Percentiles rank a stretch among this genome's conserved stretches.
These are phyloP conservation scores for Silurus asotus DNA, from an alignment of 2,113 vertebrate species.

Conservation along the genomic window DNA sequence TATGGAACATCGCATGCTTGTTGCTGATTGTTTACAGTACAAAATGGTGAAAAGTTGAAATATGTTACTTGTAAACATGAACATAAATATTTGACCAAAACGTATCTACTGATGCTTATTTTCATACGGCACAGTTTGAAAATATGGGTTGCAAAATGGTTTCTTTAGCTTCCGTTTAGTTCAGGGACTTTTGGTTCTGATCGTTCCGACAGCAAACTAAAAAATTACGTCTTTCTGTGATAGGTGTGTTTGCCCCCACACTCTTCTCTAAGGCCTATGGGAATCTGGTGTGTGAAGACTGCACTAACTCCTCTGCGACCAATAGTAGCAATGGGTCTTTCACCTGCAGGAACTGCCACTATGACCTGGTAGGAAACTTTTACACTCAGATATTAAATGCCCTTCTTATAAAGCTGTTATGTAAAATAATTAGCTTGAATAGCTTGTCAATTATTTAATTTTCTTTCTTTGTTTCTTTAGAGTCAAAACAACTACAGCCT, in stretches of 20 bases:
- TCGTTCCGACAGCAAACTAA: neutral
- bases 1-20: neutral
- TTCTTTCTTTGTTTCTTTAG: constrained; percentile 55
- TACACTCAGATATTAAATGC: neutral
- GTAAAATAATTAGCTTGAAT: too few relatives aligned
- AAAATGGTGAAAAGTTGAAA: neutral
- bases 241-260: constrained; percentile 87
- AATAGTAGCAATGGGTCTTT: constrained; percentile 72
- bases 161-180: neutral
- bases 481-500: constrained; percentile 73
- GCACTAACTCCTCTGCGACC: constrained; percentile 71
- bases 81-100: neutral
- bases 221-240: neutral
- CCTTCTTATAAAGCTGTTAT: neutral
- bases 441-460: neutral
- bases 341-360: constrained; percentile 82
- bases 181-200: neutral
- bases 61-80: neutral
- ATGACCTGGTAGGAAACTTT: constrained; percentile 75
- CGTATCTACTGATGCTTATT: neutral
- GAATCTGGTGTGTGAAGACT: constrained; percentile 81
- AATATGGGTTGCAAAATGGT: neutral
- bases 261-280: constrained; percentile 89
- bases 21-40: neutral
- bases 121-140: neutral